Evolutionary conservation across 2,888 invertebrate genomes (phyloP).

Genomic region (Heliconius sara): DNA sequence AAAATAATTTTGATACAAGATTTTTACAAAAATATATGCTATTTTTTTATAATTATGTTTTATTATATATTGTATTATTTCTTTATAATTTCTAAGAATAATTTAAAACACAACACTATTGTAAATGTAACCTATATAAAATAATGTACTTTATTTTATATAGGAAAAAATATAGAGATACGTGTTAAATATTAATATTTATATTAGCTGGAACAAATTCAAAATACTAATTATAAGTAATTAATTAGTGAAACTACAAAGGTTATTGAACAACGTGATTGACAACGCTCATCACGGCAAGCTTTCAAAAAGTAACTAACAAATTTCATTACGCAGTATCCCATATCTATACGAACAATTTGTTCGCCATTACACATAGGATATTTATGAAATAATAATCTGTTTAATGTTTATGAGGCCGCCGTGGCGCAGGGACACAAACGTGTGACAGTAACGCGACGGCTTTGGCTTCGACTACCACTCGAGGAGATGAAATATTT

Average conservation of each 20-base stretch:
- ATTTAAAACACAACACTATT: not conserved
- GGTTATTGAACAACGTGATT: slow-evolving; percentile 8
- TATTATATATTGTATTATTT: too few species aligned
- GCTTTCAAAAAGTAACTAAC: not conserved
- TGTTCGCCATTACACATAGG: not conserved
- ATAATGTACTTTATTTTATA: not conserved
- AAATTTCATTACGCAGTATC: slow-evolving; percentile 1
- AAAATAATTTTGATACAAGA: not conserved
- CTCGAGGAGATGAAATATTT: too few species aligned
- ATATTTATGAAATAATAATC: slow-evolving; percentile 4
- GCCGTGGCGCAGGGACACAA: too few species aligned
- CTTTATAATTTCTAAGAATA: too few species aligned
- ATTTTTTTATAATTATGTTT: too few species aligned
- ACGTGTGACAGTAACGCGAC: too few species aligned
- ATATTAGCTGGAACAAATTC: too few species aligned
- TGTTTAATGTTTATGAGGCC: too few species aligned
- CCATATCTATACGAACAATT: not conserved
- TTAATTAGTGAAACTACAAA: slow-evolving; percentile 36
- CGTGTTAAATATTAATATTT: too few species aligned
- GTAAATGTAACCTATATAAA: not conserved
- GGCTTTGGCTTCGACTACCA: too few species aligned
- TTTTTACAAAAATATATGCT: not conserved
- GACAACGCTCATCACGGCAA: slow-evolving; percentile 8
- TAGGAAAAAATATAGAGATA: too few species aligned
- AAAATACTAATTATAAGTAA: not conserved